Evolutionary conservation across 2,113 vertebrate species (phyloP), one percentile per base, ranked within the genome.

Genomic region (Archilochus colubris): DNA sequence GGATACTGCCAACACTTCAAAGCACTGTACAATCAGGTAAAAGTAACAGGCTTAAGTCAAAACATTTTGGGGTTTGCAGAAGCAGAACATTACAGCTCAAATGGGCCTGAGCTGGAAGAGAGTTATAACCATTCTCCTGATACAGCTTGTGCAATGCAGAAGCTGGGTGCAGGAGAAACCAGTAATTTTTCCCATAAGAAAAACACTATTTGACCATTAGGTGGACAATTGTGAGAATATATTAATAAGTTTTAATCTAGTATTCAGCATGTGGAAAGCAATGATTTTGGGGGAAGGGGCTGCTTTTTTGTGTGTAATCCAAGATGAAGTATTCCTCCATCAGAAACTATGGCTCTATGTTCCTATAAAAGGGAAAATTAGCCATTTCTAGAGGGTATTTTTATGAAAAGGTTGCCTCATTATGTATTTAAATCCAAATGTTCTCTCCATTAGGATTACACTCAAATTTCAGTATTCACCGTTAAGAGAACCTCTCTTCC

Each of bases 401-500:
- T 79, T 58, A 70, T 28, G 6, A 79, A 77, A 88, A 88, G 5
- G 5, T 69, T 77, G 72, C 43, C 64, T 89, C 2, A 1, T 57
- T 73, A 21, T 66, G 40, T 31, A 46, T 76, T 94, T 82, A 78
- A 91, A 82, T 91, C 69, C 25, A 72, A 92, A 75, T 24, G 43
- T 82, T 78, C 62, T 91, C 76, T 88, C 77, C n/a, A 16, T 68
- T 84, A n/a, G 55, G 50, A 64, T 91, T 87, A 50, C 59, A 55
- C 63, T 87, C 51, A 25, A 66, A 82, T 67, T 46, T 48, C 89
- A 82, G 59, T n/a, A 36, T 91, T 62, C 82, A 69, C 66, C 8
- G 2, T 19, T 46, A 82, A 95, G 70, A 94, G 67, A 96, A 69
- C 40, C 40, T 51, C 84, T 94, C 87, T 74, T 51, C 86, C 59